phyloP scores from a whole-genome alignment of 2,888 invertebrate genomes.

The Liodrosophila aerea region DNA sequence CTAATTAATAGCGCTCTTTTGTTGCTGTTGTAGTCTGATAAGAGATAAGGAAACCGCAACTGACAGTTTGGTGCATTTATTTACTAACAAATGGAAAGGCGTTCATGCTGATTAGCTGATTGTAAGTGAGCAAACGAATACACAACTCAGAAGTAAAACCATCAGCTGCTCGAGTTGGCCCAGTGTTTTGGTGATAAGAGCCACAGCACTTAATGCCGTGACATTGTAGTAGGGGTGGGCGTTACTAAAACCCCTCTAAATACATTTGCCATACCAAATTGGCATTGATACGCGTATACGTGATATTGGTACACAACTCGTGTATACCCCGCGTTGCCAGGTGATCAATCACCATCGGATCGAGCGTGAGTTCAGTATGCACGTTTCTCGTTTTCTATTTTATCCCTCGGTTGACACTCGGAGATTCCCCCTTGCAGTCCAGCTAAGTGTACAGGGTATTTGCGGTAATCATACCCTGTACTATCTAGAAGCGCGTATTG shows the following conservation, averaged over 20 bases:
- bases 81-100: constrained; percentile 37
- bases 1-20: too few relatives aligned
- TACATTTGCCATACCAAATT: constrained; percentile 31
- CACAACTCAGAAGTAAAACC: not conserved
- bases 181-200: constrained; percentile 31
- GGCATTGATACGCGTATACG: constrained; percentile 48
- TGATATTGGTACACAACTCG: constrained; percentile 28
- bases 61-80: constrained; percentile 36
- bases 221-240: constrained; percentile 5
- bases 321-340: not conserved
- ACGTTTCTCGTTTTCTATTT: constrained; percentile 48
- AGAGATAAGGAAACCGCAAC: constrained; percentile 17
- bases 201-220: not conserved
- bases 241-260: not conserved
- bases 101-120: constrained; percentile 31
- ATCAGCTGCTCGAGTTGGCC: not conserved
- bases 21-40: too few relatives aligned
- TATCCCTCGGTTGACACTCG: constrained; percentile 40
- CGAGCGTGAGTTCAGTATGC: constrained; percentile 19
- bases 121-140: constrained; percentile 6
- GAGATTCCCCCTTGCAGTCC: constrained; percentile 18
- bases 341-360: constrained; percentile 43
- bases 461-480: constrained; percentile 39
- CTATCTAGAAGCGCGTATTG: constrained; percentile 12
- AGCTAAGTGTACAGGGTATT: constrained; percentile 12